Conservation (phyloP, 2,797 vertebrate species). For the Hirundo rustica region DNA sequence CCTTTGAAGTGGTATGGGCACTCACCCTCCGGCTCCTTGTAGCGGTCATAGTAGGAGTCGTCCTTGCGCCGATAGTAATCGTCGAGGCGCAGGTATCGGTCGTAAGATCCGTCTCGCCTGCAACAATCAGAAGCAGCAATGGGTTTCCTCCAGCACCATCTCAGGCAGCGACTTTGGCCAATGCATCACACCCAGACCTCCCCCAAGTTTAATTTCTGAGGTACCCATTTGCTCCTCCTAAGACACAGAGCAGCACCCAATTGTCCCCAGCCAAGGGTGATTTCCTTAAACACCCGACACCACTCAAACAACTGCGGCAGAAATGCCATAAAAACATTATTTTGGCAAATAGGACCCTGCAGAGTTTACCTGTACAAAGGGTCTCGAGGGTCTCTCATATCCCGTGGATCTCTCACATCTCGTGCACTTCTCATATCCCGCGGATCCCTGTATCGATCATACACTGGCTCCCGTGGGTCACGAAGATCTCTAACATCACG, state of each 20-base stretch:
- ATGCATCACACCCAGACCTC: not conserved
- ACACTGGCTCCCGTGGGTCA: slow-evolving; percentile 66
- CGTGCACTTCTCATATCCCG: slow-evolving; percentile 68
- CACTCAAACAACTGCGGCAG: not conserved
- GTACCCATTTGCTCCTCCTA: not conserved
- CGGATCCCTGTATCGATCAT: slow-evolving; percentile 64
- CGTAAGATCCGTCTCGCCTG: slow-evolving; percentile 84
- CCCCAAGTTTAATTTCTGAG: not conserved
- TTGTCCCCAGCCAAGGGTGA: not conserved
- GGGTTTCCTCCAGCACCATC: not conserved
- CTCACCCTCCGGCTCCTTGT: slow-evolving; percentile 87
- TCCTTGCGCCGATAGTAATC: slow-evolving; percentile 91
- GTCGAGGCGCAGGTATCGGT: slow-evolving; percentile 83
- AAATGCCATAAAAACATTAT: not conserved
- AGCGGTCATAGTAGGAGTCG: slow-evolving; percentile 85
- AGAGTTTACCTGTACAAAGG: slow-evolving; percentile 72
- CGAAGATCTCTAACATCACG: slow-evolving; percentile 75
- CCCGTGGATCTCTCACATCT: slow-evolving; percentile 64
- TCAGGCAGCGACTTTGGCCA: not conserved
- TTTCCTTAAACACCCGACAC: not conserved
- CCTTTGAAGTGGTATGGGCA: rapidly evolving
- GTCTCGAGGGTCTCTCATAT: slow-evolving; percentile 76
- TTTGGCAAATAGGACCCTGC: slow-evolving; percentile 44
- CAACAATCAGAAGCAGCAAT: not conserved
- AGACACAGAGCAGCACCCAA: not conserved